phyloP scores from a whole-genome alignment of 2,797 vertebrate species.

The Enoplosus armatus region DNA sequence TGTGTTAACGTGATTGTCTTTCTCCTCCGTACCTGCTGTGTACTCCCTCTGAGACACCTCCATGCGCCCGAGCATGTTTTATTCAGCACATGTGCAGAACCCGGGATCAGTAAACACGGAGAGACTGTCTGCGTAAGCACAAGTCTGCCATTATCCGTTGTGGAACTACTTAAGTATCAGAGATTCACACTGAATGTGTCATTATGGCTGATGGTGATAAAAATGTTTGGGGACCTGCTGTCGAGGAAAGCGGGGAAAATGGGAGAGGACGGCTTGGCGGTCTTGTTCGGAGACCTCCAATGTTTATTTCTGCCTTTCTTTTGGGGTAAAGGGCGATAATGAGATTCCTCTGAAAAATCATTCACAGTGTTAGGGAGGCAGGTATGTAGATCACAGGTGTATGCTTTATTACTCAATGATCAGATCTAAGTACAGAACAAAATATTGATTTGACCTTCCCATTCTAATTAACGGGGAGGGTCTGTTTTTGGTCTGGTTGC shows the following conservation, averaged over 20 bases:
- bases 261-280: not conserved
- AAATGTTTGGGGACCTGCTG: constrained; percentile 10
- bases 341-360: not conserved
- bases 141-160: not conserved
- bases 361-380: not conserved
- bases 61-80: constrained; percentile 22
- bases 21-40: not conserved
- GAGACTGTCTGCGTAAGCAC: not conserved
- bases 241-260: not conserved
- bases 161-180: not conserved
- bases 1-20: constrained; percentile 11
- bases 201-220: not conserved
- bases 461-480: too few relatives aligned
- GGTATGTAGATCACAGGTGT: not conserved
- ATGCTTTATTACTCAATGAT: not conserved
- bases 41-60: constrained; percentile 3
- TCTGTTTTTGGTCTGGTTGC: too few relatives aligned
- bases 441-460: not conserved
- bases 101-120: constrained; percentile 16
- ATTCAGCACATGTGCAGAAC: constrained; percentile 35
- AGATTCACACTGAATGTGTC: not conserved
- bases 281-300: not conserved
- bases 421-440: not conserved
- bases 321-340: not conserved
- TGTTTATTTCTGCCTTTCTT: not conserved